These are phyloP conservation scores for Formicarius rufipectus DNA, from an alignment of 2,113 vertebrate species.

Conservation along the genomic window DNA sequence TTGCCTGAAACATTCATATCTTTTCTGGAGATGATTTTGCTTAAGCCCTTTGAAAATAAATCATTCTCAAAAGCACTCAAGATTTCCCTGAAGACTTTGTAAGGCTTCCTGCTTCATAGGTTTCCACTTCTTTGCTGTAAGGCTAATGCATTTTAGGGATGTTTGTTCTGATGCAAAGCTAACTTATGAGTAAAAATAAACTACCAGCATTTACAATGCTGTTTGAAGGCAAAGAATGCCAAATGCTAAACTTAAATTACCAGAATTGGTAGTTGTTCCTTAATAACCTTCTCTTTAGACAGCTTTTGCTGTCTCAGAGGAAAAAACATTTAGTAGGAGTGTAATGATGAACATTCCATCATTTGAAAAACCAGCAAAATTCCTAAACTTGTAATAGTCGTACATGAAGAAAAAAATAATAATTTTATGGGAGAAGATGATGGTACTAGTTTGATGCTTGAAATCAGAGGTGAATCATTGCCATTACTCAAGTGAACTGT, in stretches of 20 bases:
- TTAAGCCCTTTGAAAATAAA: constrained; percentile 73
- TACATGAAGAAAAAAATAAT: neutral
- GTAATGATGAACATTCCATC: neutral
- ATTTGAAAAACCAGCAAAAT: neutral
- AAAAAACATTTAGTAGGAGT: neutral
- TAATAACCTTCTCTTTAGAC: neutral
- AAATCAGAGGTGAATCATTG: neutral
- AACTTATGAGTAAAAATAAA: constrained; percentile 63
- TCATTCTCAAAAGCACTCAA: constrained; percentile 76
- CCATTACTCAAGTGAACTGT: neutral
- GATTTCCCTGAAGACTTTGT: constrained; percentile 68
- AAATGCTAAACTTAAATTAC: constrained; percentile 9
- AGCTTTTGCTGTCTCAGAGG: neutral
- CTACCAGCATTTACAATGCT: constrained; percentile 27
- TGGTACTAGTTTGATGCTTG: neutral
- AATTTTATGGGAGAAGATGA: neutral
- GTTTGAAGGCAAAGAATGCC: constrained; percentile 34
- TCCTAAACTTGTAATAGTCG: neutral
- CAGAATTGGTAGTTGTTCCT: neutral
- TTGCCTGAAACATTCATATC: constrained; percentile 57
- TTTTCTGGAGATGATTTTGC: constrained; percentile 67
- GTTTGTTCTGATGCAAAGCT: constrained; percentile 70
- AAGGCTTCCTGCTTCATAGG: constrained; percentile 70
- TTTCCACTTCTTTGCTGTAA: constrained; percentile 63
- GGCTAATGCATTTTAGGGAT: constrained; percentile 71